These are phyloP conservation scores for Phalacrocorax aristotelis DNA, from an alignment of 2,113 vertebrate species.

Conservation along the genomic window DNA sequence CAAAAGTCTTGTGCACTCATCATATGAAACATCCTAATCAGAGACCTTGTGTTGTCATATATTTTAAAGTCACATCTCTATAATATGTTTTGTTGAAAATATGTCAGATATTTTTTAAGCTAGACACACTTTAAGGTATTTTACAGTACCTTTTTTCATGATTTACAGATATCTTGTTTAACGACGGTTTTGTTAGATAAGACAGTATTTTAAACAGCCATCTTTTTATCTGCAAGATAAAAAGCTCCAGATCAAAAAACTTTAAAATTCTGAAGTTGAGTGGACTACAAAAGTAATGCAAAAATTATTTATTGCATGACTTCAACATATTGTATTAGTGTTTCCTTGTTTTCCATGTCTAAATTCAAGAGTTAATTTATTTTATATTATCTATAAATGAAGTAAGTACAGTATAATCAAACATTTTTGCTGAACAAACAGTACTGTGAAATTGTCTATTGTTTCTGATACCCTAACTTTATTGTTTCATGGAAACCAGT, in stretches of 20 bases:
- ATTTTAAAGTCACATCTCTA: not conserved
- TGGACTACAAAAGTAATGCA: not conserved
- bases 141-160: not conserved
- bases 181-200: not conserved
- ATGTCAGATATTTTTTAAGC: not conserved
- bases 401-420: not conserved
- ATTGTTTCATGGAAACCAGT: not conserved
- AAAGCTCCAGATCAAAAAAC: not conserved
- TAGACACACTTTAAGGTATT: not conserved
- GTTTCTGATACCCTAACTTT: not conserved
- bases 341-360: not conserved
- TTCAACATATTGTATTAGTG: not conserved
- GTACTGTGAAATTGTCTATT: not conserved
- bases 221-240: not conserved
- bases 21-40: not conserved
- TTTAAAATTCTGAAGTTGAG: not conserved
- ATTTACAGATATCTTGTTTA: not conserved
- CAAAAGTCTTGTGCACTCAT: not conserved
- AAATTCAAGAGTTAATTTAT: not conserved
- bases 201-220: not conserved
- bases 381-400: not conserved
- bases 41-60: not conserved
- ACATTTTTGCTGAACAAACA: not conserved
- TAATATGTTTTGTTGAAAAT: not conserved
- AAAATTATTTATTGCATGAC: not conserved